Conservation (phyloP, 2,113 vertebrate genomes). For the Barbus barbus region DNA sequence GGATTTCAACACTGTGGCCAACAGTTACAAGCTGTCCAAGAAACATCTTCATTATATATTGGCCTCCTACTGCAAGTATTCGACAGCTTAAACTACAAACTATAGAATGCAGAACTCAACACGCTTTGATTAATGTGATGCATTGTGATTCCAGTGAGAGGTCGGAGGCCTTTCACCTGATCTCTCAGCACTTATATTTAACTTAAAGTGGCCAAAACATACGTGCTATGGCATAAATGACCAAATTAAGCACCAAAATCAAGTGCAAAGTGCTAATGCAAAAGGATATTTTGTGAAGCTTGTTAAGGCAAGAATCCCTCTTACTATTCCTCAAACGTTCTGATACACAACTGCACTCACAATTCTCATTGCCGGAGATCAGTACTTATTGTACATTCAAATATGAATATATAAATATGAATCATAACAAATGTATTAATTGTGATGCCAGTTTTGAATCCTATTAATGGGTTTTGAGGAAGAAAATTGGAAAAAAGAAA, state of each 20-base stretch:
- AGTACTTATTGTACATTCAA: neutral
- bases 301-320: neutral
- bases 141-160: neutral
- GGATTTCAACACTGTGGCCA: slow-evolving; percentile 78
- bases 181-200: neutral
- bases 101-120: neutral
- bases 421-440: neutral
- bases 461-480: neutral
- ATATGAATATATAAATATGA: neutral
- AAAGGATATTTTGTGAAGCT: neutral
- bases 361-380: neutral
- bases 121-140: neutral
- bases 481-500: neutral
- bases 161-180: neutral
- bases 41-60: slow-evolving; percentile 74
- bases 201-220: neutral
- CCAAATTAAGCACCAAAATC: neutral
- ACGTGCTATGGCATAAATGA: neutral
- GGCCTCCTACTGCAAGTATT: neutral
- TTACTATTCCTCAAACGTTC: neutral
- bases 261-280: neutral
- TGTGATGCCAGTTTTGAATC: neutral
- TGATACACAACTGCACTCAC: neutral
- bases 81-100: neutral
- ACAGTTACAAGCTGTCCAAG: slow-evolving; percentile 76